Evolutionary conservation across 2,888 invertebrate genomes (phyloP), one percentile per base, ranked within the genome.

Genomic region (Limnephilus rhombicus): DNA sequence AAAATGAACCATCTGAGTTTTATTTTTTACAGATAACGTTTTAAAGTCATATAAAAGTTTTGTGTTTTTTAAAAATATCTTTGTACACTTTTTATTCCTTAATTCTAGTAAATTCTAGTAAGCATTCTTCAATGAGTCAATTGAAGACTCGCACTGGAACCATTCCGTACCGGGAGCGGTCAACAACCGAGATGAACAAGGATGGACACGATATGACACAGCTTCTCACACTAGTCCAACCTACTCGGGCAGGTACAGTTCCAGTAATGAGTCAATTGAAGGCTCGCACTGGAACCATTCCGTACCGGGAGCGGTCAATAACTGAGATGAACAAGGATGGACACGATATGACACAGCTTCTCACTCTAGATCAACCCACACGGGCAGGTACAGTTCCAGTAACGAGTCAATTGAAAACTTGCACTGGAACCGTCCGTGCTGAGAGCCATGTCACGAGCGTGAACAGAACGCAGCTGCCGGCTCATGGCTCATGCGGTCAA

Each of bases 71-170:
- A 93, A 93, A 93, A 93, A 93, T 93, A 93, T 93, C 93, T 93
- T 93, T 93, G 93, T 93, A 93, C 93, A 93, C 87, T 93, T 93
- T 93, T 90, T 91, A 93, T 93, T 86, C 85, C 91, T 93, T 92
- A 93, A 89, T 91, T 89, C 93, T 93, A 93, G 85, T 92, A 92
- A 93, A 89, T 91, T 89, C 93, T 93, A 93, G 89, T 92, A 92
- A 92, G 93, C 93, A 91, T 93, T 93, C 92, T 93, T 93, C 92
- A 91, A 81, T 41, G 89, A 85, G 89, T 89, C 81, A 37, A 68
- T 89, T 88, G 49, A 91, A 89, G 81, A 92, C 90, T 92, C 90
- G 34, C 68, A 53, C 86, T 87, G 37, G n/a, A 82, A 37, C 45
- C 53, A 24, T 37, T 89, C 80, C 9, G 82, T 85, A 80, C 45